Evolutionary conservation across 2,888 invertebrate species (phyloP), one percentile per base, ranked within the genome.

Genomic region (Gastrophysa polygoni): DNA sequence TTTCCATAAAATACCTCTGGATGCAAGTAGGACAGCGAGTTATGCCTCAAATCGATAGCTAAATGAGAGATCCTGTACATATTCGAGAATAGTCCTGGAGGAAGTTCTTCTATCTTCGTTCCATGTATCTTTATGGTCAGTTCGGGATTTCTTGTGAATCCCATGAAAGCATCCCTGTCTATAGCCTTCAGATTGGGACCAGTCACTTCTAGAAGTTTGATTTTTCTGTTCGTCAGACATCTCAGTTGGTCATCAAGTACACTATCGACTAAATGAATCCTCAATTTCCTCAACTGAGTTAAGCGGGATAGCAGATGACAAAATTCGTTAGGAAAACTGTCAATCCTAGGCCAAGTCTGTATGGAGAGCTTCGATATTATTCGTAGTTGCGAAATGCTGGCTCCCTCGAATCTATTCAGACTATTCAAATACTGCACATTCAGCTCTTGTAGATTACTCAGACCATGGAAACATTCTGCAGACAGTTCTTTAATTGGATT

Each of bases 1-100:
- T 95, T 94, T 28, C 92, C 91, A 80, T 95, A 95, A 78, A 95
- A 91, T 66, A 92, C 90, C 66, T 92, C 91, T 55, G 93, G 91
- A 78, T 91, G 91, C 67, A 95, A 84, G 60, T 89, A 88, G 34
- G 89, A 87, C 76, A 95, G 86, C 82, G 88, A 87, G 83, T 96
- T 96, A 77, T 90, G 86, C 66, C 92, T 88, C 69, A 96, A 84
- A 82, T 95, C 94, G 62, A 96, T 85, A 34, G 90, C 89, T 60
- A 95, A 85, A 80, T 92, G 91, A 8, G 92, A 90, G 73, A 94
- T 87, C 75, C 89, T 88, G 59, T 90, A 89, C 75, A 94, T 84
- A 67, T 89, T 87, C 57, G 90, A 87, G 82, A 93, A 91, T 67
- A 93, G 87, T 61, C 92, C 91, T 0, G 90, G 86, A 18, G 94